A percentile compares a stretch with the other conserved stretches of the same genome.
Conservation (phyloP, 2,113 vertebrate species). For the Argyrosomus japonicus region DNA sequence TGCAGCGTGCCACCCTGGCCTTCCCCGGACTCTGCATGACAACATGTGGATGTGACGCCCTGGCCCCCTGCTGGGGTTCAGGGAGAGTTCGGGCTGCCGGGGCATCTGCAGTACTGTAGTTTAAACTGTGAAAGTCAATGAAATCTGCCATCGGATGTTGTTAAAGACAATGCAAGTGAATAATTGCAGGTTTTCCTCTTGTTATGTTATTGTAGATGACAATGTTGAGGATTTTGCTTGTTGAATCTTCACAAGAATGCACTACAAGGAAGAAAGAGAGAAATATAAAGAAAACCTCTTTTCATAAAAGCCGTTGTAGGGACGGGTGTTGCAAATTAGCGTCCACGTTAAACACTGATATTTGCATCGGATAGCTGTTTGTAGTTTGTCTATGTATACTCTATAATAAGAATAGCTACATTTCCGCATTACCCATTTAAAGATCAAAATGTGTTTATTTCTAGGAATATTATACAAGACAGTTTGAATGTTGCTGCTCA, state of each 20-base stretch:
- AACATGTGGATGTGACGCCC: constrained; percentile 25
- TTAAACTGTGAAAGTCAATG: constrained; percentile 5
- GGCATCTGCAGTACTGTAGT: constrained; percentile 23
- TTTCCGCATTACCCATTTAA: too few relatives aligned
- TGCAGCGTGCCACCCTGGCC: neutral
- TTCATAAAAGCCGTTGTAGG: too few relatives aligned
- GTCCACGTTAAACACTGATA: too few relatives aligned
- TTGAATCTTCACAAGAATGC: neutral
- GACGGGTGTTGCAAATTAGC: too few relatives aligned
- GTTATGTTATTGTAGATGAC: neutral
- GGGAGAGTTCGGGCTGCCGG: constrained; percentile 10
- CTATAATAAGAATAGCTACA: too few relatives aligned
- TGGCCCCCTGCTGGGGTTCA: constrained; percentile 8
- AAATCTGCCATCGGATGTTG: neutral
- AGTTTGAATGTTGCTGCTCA: neutral
- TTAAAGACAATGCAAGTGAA: neutral
- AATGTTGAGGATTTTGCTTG: neutral
- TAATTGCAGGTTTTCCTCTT: neutral
- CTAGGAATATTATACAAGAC: neutral
- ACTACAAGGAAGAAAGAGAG: too few relatives aligned
- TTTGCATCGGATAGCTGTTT: too few relatives aligned
- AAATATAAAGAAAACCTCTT: too few relatives aligned
- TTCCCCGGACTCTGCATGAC: constrained; percentile 29
- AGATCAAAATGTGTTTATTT: neutral
- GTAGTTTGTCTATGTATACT: too few relatives aligned